phyloP scores from a whole-genome alignment of 2,888 invertebrate species.

The Epinotia brunnichana region DNA sequence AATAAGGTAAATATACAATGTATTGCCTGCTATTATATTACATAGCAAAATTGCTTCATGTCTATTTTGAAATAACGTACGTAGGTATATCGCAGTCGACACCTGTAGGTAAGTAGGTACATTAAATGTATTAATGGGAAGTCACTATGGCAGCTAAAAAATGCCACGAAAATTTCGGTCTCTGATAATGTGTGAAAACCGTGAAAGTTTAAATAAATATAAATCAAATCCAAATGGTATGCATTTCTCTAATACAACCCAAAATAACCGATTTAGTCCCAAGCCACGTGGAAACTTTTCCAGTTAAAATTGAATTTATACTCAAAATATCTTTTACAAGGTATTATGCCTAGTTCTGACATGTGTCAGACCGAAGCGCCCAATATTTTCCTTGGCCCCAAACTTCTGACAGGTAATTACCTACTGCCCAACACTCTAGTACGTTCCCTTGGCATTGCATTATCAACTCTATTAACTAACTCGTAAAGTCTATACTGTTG shows the following conservation, averaged over 20 bases:
- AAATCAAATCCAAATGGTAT: no score
- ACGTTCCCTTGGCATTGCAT: background rate
- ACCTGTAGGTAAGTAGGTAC: no score
- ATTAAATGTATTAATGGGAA: no score
- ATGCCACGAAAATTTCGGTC: no score
- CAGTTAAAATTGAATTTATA: slow-evolving; percentile 27
- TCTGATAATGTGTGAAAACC: no score
- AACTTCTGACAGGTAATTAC: slow-evolving; percentile 44
- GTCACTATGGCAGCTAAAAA: no score
- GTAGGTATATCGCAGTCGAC: no score
- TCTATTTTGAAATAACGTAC: no score
- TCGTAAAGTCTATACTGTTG: background rate
- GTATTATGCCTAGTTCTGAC: slow-evolving; percentile 34
- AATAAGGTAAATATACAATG: no score
- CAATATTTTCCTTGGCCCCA: slow-evolving; percentile 41
- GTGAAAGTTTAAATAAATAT: no score
- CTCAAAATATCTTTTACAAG: slow-evolving; percentile 38
- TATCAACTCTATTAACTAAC: background rate
- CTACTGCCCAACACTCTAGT: slow-evolving; percentile 29
- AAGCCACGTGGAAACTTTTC: slow-evolving; percentile 26
- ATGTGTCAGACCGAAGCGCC: slow-evolving; percentile 36
- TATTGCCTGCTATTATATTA: no score
- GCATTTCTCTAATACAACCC: background rate
- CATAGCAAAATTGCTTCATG: no score
- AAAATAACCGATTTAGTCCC: background rate